Base-by-base conservation (phyloP, 1,140 invertebrate genomes). In the Anastrepha obliqua region DNA sequence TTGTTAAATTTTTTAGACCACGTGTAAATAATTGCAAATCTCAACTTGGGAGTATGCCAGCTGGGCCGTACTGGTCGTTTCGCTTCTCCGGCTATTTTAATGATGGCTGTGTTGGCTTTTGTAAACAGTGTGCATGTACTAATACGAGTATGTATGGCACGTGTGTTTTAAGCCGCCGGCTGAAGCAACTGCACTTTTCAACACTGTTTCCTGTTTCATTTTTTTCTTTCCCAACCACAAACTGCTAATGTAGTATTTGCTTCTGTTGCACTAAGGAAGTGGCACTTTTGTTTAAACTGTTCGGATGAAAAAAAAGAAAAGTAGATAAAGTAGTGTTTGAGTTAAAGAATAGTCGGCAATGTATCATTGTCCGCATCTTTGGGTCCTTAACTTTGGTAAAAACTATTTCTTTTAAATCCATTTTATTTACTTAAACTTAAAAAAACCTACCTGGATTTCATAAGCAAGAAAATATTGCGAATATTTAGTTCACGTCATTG, bases 1-100 rank as follows among this genome's bases (percentile, higher is more conserved):
- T 81, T 81, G 74, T 81, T 81, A 81, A 74, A 81, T 81, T 81
- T 81, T 81, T 81, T 81, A 81, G 74, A 81, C 74, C 74, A 81
- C 74, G 74, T 81, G 74, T 55, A 81, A 81, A 81, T 81, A 81
- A 81, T 81, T 81, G 74, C 74, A 58, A 55, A 81, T 81, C 74
- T 81, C 74, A 51, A 81, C 74, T 81, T 81, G 74, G 47, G 74
- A 81, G 47, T 29, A 47, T 29, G 44, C 74, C 74, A 81, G 74
- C 74, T 81, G 74, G 51, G 74, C 74, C n/a, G 60, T n/a, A 62
- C 13, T 81, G 47, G n/a, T 67, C 29, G 64, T 17, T 67, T 67
- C 29, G n/a, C 47, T 29, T 44, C 55, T 20, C 74, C 55, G 20
- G 74, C 15, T 15, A n/a, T 6, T 55, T 81, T 81, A 55, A 81